Evolutionary conservation across 2,888 invertebrate genomes (phyloP).

Genomic region (Drosophila quinaria): DNA sequence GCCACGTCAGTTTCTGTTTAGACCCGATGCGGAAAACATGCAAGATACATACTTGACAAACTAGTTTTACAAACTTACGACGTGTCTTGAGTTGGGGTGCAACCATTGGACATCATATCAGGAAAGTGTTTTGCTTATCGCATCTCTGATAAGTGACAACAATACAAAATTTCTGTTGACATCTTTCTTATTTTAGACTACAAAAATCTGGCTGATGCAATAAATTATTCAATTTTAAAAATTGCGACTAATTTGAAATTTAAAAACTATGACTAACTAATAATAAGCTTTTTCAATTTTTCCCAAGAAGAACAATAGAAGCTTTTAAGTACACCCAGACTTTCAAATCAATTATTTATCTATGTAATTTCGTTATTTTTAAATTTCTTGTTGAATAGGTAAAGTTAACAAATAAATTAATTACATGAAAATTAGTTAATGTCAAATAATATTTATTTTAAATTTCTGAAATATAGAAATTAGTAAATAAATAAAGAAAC

Average conservation of each 20-base stretch:
- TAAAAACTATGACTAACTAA: too few species aligned
- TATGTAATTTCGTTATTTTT: too few species aligned
- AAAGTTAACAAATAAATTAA: too few species aligned
- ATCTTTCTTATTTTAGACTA: neutral
- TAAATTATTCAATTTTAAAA: neutral
- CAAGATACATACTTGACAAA: conserved; percentile 8
- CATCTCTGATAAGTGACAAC: conserved; percentile 33
- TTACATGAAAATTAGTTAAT: too few species aligned
- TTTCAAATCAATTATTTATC: too few species aligned
- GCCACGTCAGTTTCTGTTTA: conserved; percentile 39
- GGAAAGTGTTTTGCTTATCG: conserved; percentile 39
- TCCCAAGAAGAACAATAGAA: too few species aligned
- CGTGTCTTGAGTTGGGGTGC: conserved; percentile 2
- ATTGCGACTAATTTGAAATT: too few species aligned
- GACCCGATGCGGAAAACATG: conserved; percentile 47
- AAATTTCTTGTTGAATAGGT: too few species aligned
- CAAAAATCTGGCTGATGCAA: conserved; percentile 31
- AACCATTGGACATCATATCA: conserved; percentile 6
- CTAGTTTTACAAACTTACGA: conserved; percentile 18
- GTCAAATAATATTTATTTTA: neutral
- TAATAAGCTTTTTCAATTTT: too few species aligned
- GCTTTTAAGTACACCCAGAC: too few species aligned
- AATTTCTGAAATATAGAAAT: neutral
- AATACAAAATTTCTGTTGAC: neutral
- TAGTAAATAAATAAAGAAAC: too few species aligned